Evolutionary conservation across 2,113 vertebrate species (phyloP).

Genomic region (Cephalopterus ornatus): DNA sequence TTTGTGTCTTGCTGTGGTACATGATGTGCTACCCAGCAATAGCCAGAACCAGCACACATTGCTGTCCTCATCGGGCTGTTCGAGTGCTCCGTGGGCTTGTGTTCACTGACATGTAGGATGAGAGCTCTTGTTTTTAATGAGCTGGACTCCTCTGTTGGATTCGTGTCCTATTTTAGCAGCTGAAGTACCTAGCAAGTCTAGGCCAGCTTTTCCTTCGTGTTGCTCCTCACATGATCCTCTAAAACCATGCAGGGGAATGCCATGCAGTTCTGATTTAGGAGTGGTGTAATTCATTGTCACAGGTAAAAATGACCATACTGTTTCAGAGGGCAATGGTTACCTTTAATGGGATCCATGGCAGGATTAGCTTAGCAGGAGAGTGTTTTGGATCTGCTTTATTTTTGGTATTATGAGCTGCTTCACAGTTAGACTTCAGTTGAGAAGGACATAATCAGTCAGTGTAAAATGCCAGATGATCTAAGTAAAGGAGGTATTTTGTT

Average conservation of each 20-base stretch:
- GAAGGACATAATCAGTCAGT: neutral
- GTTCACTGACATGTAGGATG: neutral
- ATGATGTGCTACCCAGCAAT: neutral
- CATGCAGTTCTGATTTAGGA: neutral
- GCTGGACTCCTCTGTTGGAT: neutral
- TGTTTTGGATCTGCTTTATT: neutral
- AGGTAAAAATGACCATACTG: accelerated
- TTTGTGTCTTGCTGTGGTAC: neutral
- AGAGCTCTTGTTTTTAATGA: neutral
- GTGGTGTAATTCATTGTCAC: neutral
- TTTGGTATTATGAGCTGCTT: neutral
- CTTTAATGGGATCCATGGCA: neutral
- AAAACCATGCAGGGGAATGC: neutral
- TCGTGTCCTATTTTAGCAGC: neutral
- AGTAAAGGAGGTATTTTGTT: neutral
- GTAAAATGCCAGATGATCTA: neutral
- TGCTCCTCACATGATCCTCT: neutral
- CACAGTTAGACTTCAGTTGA: neutral
- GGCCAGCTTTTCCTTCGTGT: neutral
- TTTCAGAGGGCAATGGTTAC: neutral
- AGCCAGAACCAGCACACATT: neutral
- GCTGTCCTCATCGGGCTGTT: neutral
- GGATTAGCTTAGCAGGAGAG: neutral
- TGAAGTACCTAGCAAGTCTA: neutral
- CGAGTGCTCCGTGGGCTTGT: accelerated